Conservation (phyloP, 2,797 vertebrate species). For the Semotilus atromaculatus region DNA sequence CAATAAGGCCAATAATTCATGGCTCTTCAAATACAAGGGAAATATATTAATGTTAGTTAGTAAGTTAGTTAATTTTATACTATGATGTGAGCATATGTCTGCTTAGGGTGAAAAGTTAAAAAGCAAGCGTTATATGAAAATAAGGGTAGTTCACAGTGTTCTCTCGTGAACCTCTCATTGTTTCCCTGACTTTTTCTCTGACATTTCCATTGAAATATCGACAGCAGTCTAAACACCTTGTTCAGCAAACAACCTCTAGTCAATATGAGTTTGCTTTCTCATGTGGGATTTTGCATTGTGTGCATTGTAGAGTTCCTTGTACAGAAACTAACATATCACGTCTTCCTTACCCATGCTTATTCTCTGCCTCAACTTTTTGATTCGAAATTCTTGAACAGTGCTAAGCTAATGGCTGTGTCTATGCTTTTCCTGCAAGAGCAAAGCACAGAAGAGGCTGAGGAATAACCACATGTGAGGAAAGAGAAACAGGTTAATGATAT, state of each 20-base stretch:
- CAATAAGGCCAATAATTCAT: conserved; percentile 23
- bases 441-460: conserved; percentile 35
- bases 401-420: conserved; percentile 36
- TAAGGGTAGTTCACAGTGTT: too few relatives aligned
- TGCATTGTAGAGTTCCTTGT: background rate
- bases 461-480: conserved; percentile 51
- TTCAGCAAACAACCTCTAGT: conserved; percentile 21
- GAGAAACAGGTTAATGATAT: conserved; percentile 56
- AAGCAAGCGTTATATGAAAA: background rate
- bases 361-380: conserved; percentile 11
- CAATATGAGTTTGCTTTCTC: conserved; percentile 17
- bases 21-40: conserved; percentile 38
- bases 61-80: too few relatives aligned
- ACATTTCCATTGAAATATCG: conserved; percentile 3
- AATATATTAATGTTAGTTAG: too few relatives aligned
- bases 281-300: conserved; percentile 10
- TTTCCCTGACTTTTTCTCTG: background rate
- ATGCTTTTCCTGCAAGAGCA: conserved; percentile 35
- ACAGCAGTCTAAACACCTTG: conserved; percentile 23
- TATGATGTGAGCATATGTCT: background rate
- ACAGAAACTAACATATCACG: background rate
- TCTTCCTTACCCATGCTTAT: background rate
- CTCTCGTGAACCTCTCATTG: background rate
- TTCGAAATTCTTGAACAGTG: conserved; percentile 41
- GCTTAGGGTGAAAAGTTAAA: background rate